Conservation (phyloP, 1,140 invertebrate genomes). For the Epicauta chinensis region DNA sequence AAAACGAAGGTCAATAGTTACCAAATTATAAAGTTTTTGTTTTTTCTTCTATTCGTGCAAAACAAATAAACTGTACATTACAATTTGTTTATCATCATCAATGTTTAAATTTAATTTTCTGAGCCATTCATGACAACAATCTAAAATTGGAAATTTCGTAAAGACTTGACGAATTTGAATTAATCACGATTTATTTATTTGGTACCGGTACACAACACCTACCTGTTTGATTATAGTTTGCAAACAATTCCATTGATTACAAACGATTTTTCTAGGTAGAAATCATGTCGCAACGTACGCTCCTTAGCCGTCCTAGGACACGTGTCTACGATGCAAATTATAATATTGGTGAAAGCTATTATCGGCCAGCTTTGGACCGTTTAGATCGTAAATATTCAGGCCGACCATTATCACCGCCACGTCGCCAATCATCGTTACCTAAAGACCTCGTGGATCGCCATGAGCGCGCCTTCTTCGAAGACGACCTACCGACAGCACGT, state of each 20-base stretch:
- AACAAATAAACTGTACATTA: not conserved
- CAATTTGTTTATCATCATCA: not conserved
- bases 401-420: constrained; percentile 43
- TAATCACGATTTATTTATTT: not conserved
- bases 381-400: constrained; percentile 63
- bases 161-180: too few species aligned
- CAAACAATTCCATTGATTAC: not conserved
- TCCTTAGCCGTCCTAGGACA: constrained; percentile 55
- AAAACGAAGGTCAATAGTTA: constrained; percentile 3
- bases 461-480: constrained; percentile 47
- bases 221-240: not conserved
- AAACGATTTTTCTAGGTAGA: constrained; percentile 1
- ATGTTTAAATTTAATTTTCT: too few species aligned
- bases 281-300: constrained; percentile 34
- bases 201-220: too few species aligned
- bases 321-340: constrained; percentile 75
- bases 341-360: constrained; percentile 71
- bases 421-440: constrained; percentile 18
- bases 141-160: too few species aligned
- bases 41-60: not conserved
- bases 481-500: constrained; percentile 41
- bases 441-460: constrained; percentile 45
- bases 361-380: constrained; percentile 64
- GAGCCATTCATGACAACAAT: too few species aligned
- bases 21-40: not conserved